Base-by-base conservation (phyloP, 2,797 vertebrate genomes). In the Sorex maritimensis region DNA sequence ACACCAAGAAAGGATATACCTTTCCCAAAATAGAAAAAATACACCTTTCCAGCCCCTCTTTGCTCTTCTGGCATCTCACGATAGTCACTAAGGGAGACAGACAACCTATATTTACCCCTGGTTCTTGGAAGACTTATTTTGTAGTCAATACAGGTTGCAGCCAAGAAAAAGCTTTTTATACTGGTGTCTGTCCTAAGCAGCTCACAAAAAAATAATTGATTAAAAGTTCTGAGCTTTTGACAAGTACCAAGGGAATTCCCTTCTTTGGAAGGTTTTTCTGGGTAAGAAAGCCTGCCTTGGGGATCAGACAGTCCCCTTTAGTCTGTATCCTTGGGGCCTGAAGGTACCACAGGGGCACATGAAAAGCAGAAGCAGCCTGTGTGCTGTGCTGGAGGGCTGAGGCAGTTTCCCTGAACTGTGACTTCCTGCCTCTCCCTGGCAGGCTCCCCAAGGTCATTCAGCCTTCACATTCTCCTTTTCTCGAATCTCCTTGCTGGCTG, bases 161-260 rank as follows among this genome's bases (percentile, higher is more conserved):
- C 77, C 69, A 93, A 89, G 63, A 61, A 67, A 82, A 86, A 72
- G 14, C 41, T 86, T 75, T 81, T 30, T 30, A 13, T 63, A 58
- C n/a, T 44, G 28, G 14, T 61, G 30, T 41, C 72, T 92, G 9
- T 69, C 65, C 55, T 30, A 6, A 86, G 73, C 34, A 82, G 75
- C 44, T 89, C 79, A 90, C 81, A 21, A 49, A 14, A 61, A 61
- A 58, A 80, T 61, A 88, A 58, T 0, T 13, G 81, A 82, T 82
- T 7, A 83, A 88, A 93, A 72, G 67, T 74, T 52, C 55, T 81
- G 71, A 85, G n/a, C 61, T 81, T 75, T 61, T 91, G 71, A 49
- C n/a, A 72, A 79, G 71, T 68, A 68, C 41, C 21, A 30, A 81
- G 41, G 52, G 46, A 21, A 14, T 77, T 61, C 34, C 46, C 28